phyloP scores from a whole-genome alignment of 2,888 invertebrate species.

The Temnothorax unifasciatus region DNA sequence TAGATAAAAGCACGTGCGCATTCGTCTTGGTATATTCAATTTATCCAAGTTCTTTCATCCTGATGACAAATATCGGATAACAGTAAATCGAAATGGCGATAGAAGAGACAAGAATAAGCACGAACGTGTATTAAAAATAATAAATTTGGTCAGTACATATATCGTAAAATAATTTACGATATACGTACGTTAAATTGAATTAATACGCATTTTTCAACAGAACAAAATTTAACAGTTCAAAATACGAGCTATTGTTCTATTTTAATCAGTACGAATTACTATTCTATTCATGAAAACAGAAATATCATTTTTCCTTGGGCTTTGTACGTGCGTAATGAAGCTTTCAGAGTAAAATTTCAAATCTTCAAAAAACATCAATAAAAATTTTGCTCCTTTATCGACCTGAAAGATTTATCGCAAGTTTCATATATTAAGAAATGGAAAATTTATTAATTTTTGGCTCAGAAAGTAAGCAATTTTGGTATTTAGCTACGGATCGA shows the following conservation, averaged over 20 bases:
- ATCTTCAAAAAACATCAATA: neutral
- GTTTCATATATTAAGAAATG: neutral
- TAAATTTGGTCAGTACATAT: no score
- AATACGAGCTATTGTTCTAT: neutral
- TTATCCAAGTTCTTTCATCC: constrained; percentile 34
- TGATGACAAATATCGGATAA: constrained; percentile 25
- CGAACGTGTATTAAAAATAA: neutral
- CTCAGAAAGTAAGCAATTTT: no score
- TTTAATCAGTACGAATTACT: neutral
- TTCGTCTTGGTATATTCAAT: constrained; percentile 30
- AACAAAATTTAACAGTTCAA: neutral
- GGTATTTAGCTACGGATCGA: neutral
- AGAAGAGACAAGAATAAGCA: neutral
- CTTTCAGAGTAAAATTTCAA: neutral
- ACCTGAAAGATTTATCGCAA: neutral
- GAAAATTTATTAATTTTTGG: neutral
- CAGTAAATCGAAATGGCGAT: neutral
- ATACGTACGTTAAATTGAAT: neutral
- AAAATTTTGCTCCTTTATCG: neutral
- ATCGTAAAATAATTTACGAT: no score
- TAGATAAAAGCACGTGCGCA: constrained; percentile 24
- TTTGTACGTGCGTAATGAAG: neutral
- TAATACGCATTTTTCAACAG: neutral
- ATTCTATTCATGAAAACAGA: neutral
- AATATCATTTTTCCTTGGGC: neutral